phyloP scores from a whole-genome alignment of 1,140 invertebrate genomes.

The Lycorma delicatula region DNA sequence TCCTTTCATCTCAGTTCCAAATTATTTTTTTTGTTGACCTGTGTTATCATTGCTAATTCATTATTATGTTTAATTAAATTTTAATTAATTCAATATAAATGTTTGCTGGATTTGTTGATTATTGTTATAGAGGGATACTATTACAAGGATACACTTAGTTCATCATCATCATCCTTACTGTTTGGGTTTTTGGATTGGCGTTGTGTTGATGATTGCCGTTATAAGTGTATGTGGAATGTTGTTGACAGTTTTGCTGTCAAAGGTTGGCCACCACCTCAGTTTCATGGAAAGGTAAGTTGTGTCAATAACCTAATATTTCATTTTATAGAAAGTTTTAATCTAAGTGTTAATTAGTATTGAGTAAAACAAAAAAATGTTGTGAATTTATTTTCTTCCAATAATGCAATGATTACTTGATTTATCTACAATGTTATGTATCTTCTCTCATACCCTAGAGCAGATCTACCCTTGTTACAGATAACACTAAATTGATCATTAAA shows the following conservation, averaged over 20 bases:
- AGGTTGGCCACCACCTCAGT: constrained; percentile 73
- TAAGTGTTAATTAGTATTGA: constrained; percentile 15
- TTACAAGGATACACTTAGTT: constrained; percentile 41
- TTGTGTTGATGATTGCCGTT: constrained; percentile 75
- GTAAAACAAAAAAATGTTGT: background rate
- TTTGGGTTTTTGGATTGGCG: too few species aligned
- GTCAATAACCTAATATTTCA: constrained; percentile 12
- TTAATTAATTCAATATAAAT: constrained; percentile 12
- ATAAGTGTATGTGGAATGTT: constrained; percentile 90
- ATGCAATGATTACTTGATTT: background rate
- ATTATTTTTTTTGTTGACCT: too few species aligned
- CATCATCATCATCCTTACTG: too few species aligned
- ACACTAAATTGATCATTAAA: too few species aligned
- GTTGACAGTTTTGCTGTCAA: constrained; percentile 64
- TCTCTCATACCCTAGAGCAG: too few species aligned
- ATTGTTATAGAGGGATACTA: constrained; percentile 44
- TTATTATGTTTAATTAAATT: background rate
- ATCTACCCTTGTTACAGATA: too few species aligned
- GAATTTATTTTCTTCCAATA: background rate
- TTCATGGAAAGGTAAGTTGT: constrained; percentile 80
- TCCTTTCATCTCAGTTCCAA: too few species aligned
- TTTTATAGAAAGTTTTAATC: constrained; percentile 16
- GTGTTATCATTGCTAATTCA: too few species aligned
- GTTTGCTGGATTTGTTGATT: constrained; percentile 22
- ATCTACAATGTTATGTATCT: background rate